A percentile compares a stretch with the other conserved stretches of the same genome.
Evolutionary conservation across 2,113 vertebrate species (phyloP).

Genomic region (Sinocyclocheilus maitianheensis): DNA sequence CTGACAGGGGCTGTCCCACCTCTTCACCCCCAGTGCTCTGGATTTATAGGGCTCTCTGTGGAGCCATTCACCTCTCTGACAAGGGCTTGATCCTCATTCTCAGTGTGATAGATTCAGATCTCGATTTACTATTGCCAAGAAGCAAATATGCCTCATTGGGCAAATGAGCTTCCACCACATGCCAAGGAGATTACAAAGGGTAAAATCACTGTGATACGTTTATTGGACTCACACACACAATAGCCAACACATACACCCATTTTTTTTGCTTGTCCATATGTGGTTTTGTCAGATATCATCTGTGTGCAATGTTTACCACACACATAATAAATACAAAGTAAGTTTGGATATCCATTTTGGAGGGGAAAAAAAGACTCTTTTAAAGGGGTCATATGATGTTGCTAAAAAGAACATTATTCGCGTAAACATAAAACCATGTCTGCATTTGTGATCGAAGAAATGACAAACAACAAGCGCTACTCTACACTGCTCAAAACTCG

Average conservation of each 20-base stretch:
- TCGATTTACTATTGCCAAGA: constrained; percentile 27
- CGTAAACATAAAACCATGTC: too few species aligned
- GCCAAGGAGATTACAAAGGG: constrained; percentile 31
- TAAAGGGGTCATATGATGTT: too few species aligned
- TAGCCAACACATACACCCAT: not conserved
- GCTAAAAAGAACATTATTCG: too few species aligned
- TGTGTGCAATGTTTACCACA: not conserved
- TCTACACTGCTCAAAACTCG: too few species aligned
- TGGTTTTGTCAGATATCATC: not conserved
- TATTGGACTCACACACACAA: constrained; percentile 10
- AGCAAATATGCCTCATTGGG: constrained; percentile 52
- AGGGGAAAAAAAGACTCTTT: not conserved
- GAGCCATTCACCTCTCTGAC: constrained; percentile 36
- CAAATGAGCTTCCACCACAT: constrained; percentile 56
- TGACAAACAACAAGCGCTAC: too few species aligned
- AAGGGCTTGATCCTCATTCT: constrained; percentile 41
- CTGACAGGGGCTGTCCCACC: constrained; percentile 14
- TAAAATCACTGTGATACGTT: not conserved
- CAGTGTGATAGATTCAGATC: constrained; percentile 41
- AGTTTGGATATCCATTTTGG: not conserved
- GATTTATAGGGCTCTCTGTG: constrained; percentile 41
- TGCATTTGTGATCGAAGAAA: too few species aligned
- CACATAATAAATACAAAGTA: not conserved
- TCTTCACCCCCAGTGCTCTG: not conserved
- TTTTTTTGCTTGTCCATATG: not conserved